Conservation (phyloP, 2,797 vertebrate genomes). For the Galaxias olidus region DNA sequence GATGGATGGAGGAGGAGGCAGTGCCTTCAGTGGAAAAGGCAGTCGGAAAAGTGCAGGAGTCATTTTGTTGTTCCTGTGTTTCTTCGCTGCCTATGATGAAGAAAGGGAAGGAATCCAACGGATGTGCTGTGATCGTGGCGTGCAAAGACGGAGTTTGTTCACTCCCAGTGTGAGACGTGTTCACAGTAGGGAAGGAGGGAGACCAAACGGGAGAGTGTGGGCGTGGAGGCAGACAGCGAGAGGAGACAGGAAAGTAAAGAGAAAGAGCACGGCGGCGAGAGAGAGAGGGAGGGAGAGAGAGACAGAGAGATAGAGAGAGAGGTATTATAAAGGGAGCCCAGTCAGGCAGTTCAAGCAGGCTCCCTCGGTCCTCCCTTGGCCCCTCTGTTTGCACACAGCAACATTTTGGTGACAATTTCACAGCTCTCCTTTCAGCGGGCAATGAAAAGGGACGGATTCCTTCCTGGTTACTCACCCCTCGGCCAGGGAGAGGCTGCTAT, state of each 20-base stretch:
- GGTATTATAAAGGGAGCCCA: slow-evolving; percentile 43
- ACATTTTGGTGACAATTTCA: slow-evolving; percentile 81
- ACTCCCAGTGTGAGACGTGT: slow-evolving; percentile 70
- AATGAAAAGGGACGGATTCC: slow-evolving; percentile 80
- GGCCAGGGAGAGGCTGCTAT: slow-evolving; percentile 58
- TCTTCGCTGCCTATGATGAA: slow-evolving; percentile 53
- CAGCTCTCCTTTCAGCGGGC: slow-evolving; percentile 77
- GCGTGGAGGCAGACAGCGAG: slow-evolving; percentile 40
- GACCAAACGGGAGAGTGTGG: not conserved
- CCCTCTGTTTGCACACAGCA: slow-evolving; percentile 74
- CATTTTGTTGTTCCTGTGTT: slow-evolving; percentile 43
- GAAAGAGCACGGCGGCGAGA: too few relatives aligned
- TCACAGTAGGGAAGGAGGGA: slow-evolving; percentile 60
- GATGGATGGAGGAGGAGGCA: too few relatives aligned
- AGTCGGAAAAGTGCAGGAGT: too few relatives aligned
- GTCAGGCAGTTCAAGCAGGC: slow-evolving; percentile 49
- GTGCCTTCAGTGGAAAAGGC: too few relatives aligned
- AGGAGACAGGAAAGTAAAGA: slow-evolving; percentile 59
- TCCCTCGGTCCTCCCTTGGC: slow-evolving; percentile 24
- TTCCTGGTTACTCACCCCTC: slow-evolving; percentile 80
- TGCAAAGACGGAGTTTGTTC: slow-evolving; percentile 51
- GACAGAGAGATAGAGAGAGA: slow-evolving; percentile 26
- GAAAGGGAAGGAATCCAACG: slow-evolving; percentile 59
- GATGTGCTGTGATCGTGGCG: slow-evolving; percentile 61
- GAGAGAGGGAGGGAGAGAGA: slow-evolving; percentile 30